phyloP scores from a whole-genome alignment of 2,888 invertebrate genomes.

The Leptinotarsa juncta region DNA sequence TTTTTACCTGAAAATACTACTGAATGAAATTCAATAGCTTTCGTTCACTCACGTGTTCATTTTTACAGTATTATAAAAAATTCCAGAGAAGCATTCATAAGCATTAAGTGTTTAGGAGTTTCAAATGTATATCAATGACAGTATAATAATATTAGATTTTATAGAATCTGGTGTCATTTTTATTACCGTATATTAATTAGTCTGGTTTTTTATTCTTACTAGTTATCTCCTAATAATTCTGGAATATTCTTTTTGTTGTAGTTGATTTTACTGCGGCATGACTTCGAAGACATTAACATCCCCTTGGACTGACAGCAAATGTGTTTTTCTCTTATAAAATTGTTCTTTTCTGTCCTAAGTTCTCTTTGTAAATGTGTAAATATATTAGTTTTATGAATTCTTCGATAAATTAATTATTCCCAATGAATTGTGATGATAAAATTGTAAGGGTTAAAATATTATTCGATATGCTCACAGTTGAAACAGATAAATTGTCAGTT shows the following conservation, averaged over 20 bases:
- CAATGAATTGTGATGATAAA: background rate
- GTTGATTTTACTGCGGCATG: conserved; percentile 31
- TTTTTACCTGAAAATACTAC: too few species aligned
- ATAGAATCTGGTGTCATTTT: background rate
- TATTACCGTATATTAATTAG: background rate
- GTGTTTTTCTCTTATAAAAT: background rate
- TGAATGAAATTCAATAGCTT: too few species aligned
- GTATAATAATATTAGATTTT: too few species aligned
- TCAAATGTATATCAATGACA: too few species aligned
- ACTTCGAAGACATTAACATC: conserved; percentile 36
- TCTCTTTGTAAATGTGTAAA: conserved; percentile 4
- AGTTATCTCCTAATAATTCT: too few species aligned
- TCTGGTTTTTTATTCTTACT: too few species aligned
- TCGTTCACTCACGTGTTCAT: too few species aligned
- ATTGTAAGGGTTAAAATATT: background rate
- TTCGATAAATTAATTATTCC: background rate
- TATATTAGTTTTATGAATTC: background rate
- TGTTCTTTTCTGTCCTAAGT: background rate
- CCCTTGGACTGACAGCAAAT: conserved; percentile 15
- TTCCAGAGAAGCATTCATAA: too few species aligned
- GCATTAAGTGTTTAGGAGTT: too few species aligned
- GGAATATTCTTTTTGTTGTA: conserved; percentile 23
- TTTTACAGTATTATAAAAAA: too few species aligned
- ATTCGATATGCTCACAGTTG: too few species aligned
- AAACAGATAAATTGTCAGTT: too few species aligned